phyloP scores from a whole-genome alignment of 2,797 vertebrate species.

The Xenops minutus region DNA sequence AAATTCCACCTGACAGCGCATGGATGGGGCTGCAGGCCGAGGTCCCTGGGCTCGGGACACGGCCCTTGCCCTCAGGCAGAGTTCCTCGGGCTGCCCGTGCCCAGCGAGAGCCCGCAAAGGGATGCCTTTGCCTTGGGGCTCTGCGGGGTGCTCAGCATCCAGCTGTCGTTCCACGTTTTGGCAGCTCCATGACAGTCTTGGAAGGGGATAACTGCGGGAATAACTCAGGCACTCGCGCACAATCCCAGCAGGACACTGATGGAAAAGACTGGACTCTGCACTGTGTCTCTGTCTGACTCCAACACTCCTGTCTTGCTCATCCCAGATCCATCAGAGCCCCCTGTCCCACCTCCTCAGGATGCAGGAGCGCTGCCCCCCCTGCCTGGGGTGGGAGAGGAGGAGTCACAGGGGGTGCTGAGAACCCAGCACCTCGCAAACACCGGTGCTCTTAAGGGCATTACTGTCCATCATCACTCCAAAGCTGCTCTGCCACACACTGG shows the following conservation, averaged over 20 bases:
- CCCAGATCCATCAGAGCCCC: neutral
- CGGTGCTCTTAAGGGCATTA: neutral
- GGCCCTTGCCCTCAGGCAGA: accelerated
- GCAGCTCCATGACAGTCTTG: neutral
- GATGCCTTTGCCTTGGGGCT: neutral
- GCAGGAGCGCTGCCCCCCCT: neutral
- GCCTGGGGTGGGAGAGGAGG: neutral
- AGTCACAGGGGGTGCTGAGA: neutral
- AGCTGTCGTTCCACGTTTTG: neutral
- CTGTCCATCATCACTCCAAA: neutral
- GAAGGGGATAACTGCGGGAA: neutral
- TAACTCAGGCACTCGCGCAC: accelerated
- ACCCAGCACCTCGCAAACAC: too few relatives aligned
- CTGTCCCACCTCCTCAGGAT: accelerated
- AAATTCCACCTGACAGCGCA: neutral
- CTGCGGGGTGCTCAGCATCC: neutral
- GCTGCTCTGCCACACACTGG: neutral
- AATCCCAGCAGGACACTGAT: neutral
- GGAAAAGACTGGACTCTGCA: neutral
- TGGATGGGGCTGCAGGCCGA: neutral
- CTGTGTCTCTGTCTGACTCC: neutral
- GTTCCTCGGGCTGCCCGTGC: neutral
- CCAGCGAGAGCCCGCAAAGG: neutral
- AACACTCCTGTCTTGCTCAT: accelerated
- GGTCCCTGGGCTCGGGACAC: accelerated